Conservation (phyloP, 2,888 invertebrate species). For the Sipunculus nudus region DNA sequence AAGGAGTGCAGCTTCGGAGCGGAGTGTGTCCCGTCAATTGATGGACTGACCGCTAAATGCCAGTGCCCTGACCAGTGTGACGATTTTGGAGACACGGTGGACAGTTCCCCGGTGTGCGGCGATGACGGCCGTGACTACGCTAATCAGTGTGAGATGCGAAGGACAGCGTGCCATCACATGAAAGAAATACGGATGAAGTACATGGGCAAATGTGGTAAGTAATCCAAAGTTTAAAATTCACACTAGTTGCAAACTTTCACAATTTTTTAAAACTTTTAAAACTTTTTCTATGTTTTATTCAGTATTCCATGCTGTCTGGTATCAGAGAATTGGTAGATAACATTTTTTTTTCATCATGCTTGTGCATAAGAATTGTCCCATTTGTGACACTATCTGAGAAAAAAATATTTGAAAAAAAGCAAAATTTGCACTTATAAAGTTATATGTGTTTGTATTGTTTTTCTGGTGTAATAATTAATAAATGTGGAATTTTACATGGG, state of each 20-base stretch:
- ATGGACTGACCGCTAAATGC: slow-evolving; percentile 79
- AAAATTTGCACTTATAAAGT: too few relatives aligned
- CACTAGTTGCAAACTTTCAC: too few relatives aligned
- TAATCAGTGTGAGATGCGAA: slow-evolving; percentile 65
- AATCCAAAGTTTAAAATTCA: too few relatives aligned
- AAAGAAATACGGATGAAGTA: slow-evolving; percentile 66
- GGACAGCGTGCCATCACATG: slow-evolving; percentile 65
- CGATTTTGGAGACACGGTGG: slow-evolving; percentile 83
- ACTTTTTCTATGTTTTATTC: background rate
- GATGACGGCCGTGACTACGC: slow-evolving; percentile 69
- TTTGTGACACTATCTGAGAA: too few relatives aligned
- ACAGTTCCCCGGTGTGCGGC: slow-evolving; percentile 82
- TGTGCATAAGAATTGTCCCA: too few relatives aligned
- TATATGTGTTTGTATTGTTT: too few relatives aligned
- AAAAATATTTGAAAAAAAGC: too few relatives aligned
- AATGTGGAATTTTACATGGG: too few relatives aligned
- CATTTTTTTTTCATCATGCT: too few relatives aligned
- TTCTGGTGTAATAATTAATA: too few relatives aligned
- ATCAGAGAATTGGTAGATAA: too few relatives aligned
- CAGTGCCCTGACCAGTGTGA: slow-evolving; percentile 83
- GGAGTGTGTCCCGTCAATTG: slow-evolving; percentile 73
- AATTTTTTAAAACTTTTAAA: background rate
- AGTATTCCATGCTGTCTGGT: too few relatives aligned
- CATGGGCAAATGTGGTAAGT: slow-evolving; percentile 69
- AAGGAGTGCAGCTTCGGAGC: slow-evolving; percentile 78